Base-by-base conservation (phyloP, 2,888 invertebrate genomes). In the Agonopterix subpropinquella region DNA sequence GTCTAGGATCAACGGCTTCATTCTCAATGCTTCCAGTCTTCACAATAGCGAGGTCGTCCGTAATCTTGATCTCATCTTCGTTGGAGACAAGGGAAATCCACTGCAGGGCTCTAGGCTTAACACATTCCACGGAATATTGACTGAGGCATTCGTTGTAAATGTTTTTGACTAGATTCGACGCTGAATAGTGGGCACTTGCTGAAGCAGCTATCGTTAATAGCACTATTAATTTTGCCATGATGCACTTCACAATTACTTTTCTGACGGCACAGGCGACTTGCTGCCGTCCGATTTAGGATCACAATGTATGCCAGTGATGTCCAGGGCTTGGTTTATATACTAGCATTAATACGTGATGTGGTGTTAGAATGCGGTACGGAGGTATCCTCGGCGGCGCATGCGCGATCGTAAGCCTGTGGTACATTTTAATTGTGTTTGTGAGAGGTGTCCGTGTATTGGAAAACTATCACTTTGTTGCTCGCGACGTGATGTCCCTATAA, bases 41-140 rank as follows among this genome's bases (percentile, higher is more conserved):
- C 18, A 95, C 89, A 56, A 95, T 90, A 10, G 92, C 89, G 50
- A 96, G 84, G 67, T 95, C 92, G n/a, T 95, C 92, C 5, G 95
- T 95, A 55, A 96, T 90, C 53, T 89, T 91, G 58, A 95, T 92
- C 69, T 92, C 91, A 50, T 93, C 92, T 62, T 93, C 90, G 61
- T 91, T 89, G 13, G 90, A 80, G 2, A 92, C 93, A 52, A 90
- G 87, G 59, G 92, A 92, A 61, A 95, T 89, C 92, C 95, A 95
- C 57, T 92, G 90, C 67, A 95, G 76, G 44, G 95, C 91, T 77
- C 94, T 94, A 8, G 95, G 95, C 65, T 93, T 93, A 48, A 94
- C 92, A 80, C 96, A 96, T 65, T 91, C 90, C 55, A 92, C 86
- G 42, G 92, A 92, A 65, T 92, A 91, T 64, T 92, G 91, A 70